These are phyloP conservation scores for Meloidogyne exigua DNA, from an alignment of 1,140 invertebrate genomes.

Conservation along the genomic window DNA sequence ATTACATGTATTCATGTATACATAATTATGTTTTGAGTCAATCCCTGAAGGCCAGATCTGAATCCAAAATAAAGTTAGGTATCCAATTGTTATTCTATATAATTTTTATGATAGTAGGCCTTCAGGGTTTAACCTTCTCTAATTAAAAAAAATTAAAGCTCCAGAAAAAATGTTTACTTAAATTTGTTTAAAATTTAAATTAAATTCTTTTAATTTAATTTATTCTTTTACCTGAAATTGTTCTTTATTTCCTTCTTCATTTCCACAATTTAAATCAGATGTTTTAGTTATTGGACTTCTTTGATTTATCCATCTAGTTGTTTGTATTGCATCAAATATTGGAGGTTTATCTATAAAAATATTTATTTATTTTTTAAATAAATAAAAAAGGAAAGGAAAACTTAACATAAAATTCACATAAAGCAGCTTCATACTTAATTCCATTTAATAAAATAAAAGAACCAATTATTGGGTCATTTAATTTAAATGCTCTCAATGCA, in stretches of 20 bases:
- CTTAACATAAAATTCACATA: slow-evolving; percentile 45
- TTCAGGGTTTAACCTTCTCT: too few relatives aligned
- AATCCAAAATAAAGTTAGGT: too few relatives aligned
- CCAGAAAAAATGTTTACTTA: too few relatives aligned
- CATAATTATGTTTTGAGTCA: too few relatives aligned
- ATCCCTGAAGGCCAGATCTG: too few relatives aligned
- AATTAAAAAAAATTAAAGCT: too few relatives aligned
- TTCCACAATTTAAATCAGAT: slow-evolving; percentile 43
- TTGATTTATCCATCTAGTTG: slow-evolving; percentile 28
- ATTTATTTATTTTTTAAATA: neutral
- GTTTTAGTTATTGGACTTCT: slow-evolving; percentile 42
- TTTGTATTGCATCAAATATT: slow-evolving; percentile 44
- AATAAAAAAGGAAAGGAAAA: neutral
- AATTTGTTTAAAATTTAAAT: too few relatives aligned
- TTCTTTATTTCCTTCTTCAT: slow-evolving; percentile 19
- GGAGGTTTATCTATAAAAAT: slow-evolving; percentile 37
- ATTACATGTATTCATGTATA: too few relatives aligned
- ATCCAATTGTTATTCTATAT: too few relatives aligned
- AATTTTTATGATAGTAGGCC: too few relatives aligned
- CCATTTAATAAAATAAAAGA: slow-evolving; percentile 45
- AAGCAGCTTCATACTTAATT: slow-evolving; percentile 46
- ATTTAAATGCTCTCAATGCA: slow-evolving; percentile 41
- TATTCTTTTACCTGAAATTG: neutral
- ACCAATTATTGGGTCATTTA: slow-evolving; percentile 44
- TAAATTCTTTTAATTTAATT: too few relatives aligned